Percentiles rank a stretch among this genome's conserved stretches.
phyloP scores from a whole-genome alignment of 2,888 invertebrate genomes.

The Drosophila kambysellisi region DNA sequence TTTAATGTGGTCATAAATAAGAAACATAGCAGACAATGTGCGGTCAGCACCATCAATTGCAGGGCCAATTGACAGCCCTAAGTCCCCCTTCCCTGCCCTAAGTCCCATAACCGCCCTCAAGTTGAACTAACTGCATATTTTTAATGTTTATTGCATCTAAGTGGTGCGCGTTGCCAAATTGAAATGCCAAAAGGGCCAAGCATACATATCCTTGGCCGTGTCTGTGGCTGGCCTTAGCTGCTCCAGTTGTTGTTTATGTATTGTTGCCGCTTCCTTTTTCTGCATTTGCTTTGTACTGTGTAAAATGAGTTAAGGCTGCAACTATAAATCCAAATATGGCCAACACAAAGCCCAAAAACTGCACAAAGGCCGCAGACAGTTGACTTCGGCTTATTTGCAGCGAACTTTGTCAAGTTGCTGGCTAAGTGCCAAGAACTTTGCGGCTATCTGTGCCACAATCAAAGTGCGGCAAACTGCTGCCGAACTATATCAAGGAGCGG shows the following conservation, averaged over 20 bases:
- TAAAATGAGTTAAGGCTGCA: conserved; percentile 45
- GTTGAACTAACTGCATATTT: conserved; percentile 67
- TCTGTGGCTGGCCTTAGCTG: conserved; percentile 16
- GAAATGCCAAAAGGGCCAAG: conserved; percentile 56
- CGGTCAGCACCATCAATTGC: conserved; percentile 66
- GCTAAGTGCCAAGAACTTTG: conserved; percentile 55
- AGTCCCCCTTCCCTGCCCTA: neutral
- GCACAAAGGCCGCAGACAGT: conserved; percentile 49
- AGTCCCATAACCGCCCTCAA: conserved; percentile 26
- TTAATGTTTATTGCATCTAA: conserved; percentile 72
- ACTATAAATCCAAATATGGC: conserved; percentile 46
- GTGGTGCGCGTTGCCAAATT: conserved; percentile 59
- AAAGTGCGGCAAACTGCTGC: conserved; percentile 17
- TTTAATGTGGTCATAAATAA: conserved; percentile 75
- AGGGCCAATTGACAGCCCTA: conserved; percentile 57
- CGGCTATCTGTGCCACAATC: conserved; percentile 59
- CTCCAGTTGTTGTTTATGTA: conserved; percentile 22
- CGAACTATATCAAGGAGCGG: neutral
- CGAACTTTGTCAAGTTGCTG: conserved; percentile 66
- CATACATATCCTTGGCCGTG: conserved; percentile 61
- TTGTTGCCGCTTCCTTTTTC: conserved; percentile 3
- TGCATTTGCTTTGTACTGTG: neutral
- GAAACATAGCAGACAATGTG: conserved; percentile 54
- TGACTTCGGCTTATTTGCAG: conserved; percentile 62
- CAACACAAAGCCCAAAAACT: conserved; percentile 31